Evolutionary conservation across 2,113 vertebrate genomes (phyloP), one percentile per base, ranked within the genome.

Genomic region (Dendropsophus ebraccatus): DNA sequence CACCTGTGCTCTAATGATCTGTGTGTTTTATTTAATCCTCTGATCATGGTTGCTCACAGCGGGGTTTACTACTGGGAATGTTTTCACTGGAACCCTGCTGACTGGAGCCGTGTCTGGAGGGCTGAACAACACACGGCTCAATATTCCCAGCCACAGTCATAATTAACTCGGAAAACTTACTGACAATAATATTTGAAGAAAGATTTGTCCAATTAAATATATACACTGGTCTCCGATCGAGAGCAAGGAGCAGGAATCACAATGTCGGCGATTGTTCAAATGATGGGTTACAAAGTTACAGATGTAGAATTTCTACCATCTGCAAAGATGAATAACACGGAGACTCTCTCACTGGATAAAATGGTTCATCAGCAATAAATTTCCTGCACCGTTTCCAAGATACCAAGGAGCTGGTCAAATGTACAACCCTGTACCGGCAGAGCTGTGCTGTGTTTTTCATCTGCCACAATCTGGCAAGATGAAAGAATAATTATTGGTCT

Each of bases 101-200:
- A 67, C 67, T 52, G 11, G n/a, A 72, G 47, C 65, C 25, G 45
- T 82, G 81, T 82, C 62, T 82, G 47, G 81, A 69, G 67, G 56
- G 65, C 65, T 82, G 81, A 82, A 72, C 65, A 72, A 45, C 77
- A 35, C 12, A 17, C 37, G n/a, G 23, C 54, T 82, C 65, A 72
- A 50, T 72, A 82, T 82, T 67, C 47, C 14, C 21, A 52, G 60
- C 81, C 50, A 35, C 50, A 56, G 30, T 52, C 52, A 82, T 82
- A 70, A 82, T 82, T 82, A 82, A 82, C 54, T 80, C 1, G 35
- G 32, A 58, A 62, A 41, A 80, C 77, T 69, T 41, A 13, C 45
- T 35, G 81, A 70, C 81, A 82, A 82, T 82, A 69, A 70, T 70
- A 82, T 54, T 70, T 82, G 62, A 82, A 80, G 77, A 62, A 41